Conservation (phyloP, 2,888 invertebrate species). For the Hypsopygia costalis region DNA sequence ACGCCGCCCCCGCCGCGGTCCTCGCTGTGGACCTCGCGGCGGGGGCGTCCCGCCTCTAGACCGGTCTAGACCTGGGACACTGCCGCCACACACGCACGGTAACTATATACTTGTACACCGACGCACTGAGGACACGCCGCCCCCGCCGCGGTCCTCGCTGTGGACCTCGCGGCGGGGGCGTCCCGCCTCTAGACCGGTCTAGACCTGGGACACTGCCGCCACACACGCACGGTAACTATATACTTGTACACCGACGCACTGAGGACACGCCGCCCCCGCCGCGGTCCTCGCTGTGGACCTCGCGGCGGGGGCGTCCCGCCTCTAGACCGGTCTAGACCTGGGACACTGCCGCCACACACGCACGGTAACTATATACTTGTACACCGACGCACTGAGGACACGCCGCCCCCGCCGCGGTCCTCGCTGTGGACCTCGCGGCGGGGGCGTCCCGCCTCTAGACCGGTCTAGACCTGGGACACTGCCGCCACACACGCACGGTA, state of each 20-base stretch:
- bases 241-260: no score
- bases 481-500: no score
- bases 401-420: conserved; percentile 77
- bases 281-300: conserved; percentile 69
- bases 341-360: no score
- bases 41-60: conserved; percentile 52
- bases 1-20: conserved; percentile 77
- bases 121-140: conserved; percentile 58
- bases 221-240: no score
- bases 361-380: no score
- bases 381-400: conserved; percentile 42
- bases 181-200: conserved; percentile 34
- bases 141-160: conserved; percentile 70
- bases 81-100: no score
- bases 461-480: no score
- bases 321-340: no score
- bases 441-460: conserved; percentile 50
- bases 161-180: conserved; percentile 71
- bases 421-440: conserved; percentile 64
- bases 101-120: no score
- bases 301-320: conserved; percentile 60
- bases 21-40: conserved; percentile 66
- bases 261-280: conserved; percentile 74
- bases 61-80: no score
- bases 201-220: no score